Base-by-base conservation (phyloP, 2,797 vertebrate genomes). In the Notolabrus celidotus region DNA sequence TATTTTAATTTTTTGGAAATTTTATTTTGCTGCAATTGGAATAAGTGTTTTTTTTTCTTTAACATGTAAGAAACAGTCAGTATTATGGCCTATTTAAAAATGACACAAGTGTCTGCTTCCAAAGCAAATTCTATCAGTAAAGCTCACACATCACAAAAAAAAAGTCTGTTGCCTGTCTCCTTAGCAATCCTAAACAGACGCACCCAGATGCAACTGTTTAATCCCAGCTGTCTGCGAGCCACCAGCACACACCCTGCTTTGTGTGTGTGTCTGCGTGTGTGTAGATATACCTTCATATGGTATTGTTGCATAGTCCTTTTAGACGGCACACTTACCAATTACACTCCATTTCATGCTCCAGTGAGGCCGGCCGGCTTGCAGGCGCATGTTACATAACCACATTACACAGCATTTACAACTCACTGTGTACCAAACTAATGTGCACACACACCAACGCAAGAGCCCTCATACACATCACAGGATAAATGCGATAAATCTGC, bases 251-350 rank as follows among this genome's bases (percentile, higher is more conserved):
- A 68, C 56, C 56, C 51, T 20, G 51, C 45, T 5, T 14, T 41
- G 4, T 42, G 54, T 33, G 17, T 38, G 3, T 39, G 54, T 33
- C 12, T 54, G 33, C 16, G 34, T 68, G 36, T 50, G 7, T 43
- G 14, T 47, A 23, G 42, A 22, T 64, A 20, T 79, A 81, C 74
- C 58, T 75, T 77, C 45, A 45, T 64, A 77, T 81, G 74, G 56
- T 60, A 77, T 54, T 78, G 73, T 74, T 69, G 64, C 63, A 58
- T 27, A 17, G 75, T 60, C 71, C 83, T 85, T 71, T 89, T 75
- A 88, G 80, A 77, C 71, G 74, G 80, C 88, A 88, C 84, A 81
- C 84, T 84, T 61, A 82, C 68, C 76, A 90, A 89, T 92, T 88
- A 89, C 64, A 49, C 71, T 78, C 80, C 84, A 85, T 90, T 91